Percentiles rank a stretch among this genome's conserved stretches.
phyloP scores from a whole-genome alignment of 1,140 invertebrate genomes.

The Goniozus legneri region DNA sequence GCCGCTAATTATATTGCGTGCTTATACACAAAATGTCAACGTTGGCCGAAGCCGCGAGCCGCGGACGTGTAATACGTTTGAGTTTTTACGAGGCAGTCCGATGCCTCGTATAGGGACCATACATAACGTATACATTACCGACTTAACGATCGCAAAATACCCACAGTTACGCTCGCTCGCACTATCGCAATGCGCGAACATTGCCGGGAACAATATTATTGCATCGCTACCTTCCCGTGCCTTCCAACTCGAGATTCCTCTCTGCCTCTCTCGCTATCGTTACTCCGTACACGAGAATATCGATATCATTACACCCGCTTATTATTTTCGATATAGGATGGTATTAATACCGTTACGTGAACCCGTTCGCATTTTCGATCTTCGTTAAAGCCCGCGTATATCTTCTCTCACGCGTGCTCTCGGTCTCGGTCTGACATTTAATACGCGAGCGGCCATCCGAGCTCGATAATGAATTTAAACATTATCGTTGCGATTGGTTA shows the following conservation, averaged over 20 bases:
- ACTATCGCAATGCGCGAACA: conserved; percentile 22
- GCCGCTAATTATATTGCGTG: conserved; percentile 44
- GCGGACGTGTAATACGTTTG: conserved; percentile 35
- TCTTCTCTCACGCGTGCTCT: too few relatives aligned
- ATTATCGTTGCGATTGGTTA: too few relatives aligned
- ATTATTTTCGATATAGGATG: too few relatives aligned
- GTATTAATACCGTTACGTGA: too few relatives aligned
- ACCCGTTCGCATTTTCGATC: too few relatives aligned
- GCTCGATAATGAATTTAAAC: too few relatives aligned
- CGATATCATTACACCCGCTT: too few relatives aligned
- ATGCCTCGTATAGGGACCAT: conserved; percentile 18
- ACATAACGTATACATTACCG: conserved; percentile 35
- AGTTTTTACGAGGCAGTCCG: conserved; percentile 38
- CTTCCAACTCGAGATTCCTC: background rate
- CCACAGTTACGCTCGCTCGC: conserved; percentile 32
- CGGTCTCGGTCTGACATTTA: too few relatives aligned
- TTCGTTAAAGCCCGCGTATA: too few relatives aligned
- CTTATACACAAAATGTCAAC: conserved; percentile 49
- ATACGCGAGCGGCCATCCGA: too few relatives aligned
- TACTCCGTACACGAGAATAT: too few relatives aligned
- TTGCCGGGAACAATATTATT: conserved; percentile 21
- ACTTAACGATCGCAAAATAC: conserved; percentile 43
- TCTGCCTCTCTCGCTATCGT: too few relatives aligned
- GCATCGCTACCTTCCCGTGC: background rate
- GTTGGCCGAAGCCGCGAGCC: conserved; percentile 26